Evolutionary conservation across 2,888 invertebrate genomes (phyloP).

Genomic region (Tetragonisca angustula): DNA sequence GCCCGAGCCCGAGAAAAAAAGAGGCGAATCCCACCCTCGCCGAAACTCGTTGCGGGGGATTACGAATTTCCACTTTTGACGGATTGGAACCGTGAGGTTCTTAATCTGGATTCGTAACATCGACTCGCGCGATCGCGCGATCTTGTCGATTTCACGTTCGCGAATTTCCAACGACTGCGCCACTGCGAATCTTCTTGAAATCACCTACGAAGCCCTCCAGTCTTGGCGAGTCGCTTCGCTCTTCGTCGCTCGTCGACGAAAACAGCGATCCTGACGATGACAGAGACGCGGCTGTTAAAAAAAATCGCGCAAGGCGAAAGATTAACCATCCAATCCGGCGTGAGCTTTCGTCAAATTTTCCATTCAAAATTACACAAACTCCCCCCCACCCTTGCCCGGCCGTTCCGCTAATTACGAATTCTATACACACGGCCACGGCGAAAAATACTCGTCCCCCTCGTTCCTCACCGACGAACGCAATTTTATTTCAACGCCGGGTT

Average conservation of each 20-base stretch:
- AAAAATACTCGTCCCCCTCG: constrained; percentile 17
- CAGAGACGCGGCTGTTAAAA: neutral
- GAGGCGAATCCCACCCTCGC: neutral
- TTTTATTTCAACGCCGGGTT: constrained; percentile 52
- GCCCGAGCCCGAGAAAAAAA: neutral
- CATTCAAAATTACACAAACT: constrained; percentile 3
- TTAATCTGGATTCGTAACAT: neutral
- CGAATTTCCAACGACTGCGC: too few relatives aligned
- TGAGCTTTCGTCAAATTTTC: constrained; percentile 21
- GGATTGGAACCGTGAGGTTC: neutral
- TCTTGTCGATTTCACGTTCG: too few relatives aligned
- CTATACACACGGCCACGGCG: constrained; percentile 26
- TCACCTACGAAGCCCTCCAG: too few relatives aligned
- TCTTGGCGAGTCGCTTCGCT: too few relatives aligned
- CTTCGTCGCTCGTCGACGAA: too few relatives aligned
- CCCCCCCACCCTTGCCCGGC: neutral
- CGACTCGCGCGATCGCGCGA: neutral
- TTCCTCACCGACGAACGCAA: constrained; percentile 25
- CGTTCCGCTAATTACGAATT: constrained; percentile 43
- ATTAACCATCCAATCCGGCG: neutral
- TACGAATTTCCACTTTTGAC: neutral
- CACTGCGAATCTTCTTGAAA: too few relatives aligned
- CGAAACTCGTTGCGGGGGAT: neutral
- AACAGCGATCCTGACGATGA: too few relatives aligned
- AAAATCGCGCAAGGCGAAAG: neutral